phyloP scores from a whole-genome alignment of 2,888 invertebrate species.

The Nemoura dubitans region DNA sequence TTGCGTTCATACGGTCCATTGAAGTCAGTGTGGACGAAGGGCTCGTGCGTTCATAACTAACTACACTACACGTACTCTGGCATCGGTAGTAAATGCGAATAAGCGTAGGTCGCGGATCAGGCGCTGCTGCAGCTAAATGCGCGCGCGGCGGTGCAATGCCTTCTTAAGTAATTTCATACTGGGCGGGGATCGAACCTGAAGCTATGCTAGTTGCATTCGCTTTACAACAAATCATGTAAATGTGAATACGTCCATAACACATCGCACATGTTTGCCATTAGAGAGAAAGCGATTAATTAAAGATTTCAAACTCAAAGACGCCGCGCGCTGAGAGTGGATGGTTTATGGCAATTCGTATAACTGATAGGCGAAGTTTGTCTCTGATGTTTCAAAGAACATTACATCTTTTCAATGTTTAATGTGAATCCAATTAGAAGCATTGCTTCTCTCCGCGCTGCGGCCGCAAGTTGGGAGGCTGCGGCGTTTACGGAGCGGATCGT shows the following conservation, averaged over 20 bases:
- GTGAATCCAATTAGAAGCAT: slow-evolving; percentile 13
- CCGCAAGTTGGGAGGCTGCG: background rate
- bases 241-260: slow-evolving; percentile 31
- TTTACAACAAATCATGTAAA: slow-evolving; percentile 39
- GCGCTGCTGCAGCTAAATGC: too few species aligned
- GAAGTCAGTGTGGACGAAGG: slow-evolving; percentile 7
- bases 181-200: slow-evolving; percentile 41
- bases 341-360: background rate
- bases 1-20: background rate
- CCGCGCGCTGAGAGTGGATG: slow-evolving; percentile 2
- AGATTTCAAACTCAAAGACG: slow-evolving; percentile 3
- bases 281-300: slow-evolving; percentile 39
- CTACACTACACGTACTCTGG: background rate
- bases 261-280: slow-evolving; percentile 38
- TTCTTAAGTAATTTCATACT: slow-evolving; percentile 27
- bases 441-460: background rate
- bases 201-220: slow-evolving; percentile 14
- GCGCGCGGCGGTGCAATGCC: slow-evolving; percentile 35
- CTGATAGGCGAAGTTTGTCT: slow-evolving; percentile 10
- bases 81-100: background rate
- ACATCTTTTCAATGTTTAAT: slow-evolving; percentile 15
- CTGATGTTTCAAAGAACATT: background rate
- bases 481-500: background rate
- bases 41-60: slow-evolving; percentile 39
- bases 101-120: slow-evolving; percentile 32